These are phyloP conservation scores for Eudemis profundana DNA, from an alignment of 2,888 invertebrate genomes.

Conservation along the genomic window DNA sequence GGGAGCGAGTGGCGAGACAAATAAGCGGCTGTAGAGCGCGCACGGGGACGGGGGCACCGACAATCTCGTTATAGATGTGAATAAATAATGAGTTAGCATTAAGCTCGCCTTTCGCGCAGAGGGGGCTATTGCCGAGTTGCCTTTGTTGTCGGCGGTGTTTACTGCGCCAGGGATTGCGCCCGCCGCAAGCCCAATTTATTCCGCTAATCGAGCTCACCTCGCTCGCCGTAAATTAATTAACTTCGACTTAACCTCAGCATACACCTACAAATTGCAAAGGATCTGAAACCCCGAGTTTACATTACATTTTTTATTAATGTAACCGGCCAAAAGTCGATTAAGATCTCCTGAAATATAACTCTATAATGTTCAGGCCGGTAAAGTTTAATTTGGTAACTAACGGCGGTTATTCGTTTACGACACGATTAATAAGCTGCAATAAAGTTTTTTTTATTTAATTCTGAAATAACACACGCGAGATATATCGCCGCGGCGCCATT, in stretches of 20 bases:
- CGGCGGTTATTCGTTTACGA: slow-evolving; percentile 11
- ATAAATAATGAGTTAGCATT: slow-evolving; percentile 83
- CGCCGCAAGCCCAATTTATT: slow-evolving; percentile 55
- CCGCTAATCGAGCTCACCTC: slow-evolving; percentile 53
- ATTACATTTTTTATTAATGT: slow-evolving; percentile 29
- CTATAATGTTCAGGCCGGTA: slow-evolving; percentile 14
- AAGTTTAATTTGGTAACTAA: slow-evolving; percentile 17
- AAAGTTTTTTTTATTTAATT: slow-evolving; percentile 26
- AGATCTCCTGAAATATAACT: slow-evolving; percentile 20
- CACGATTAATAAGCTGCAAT: slow-evolving; percentile 20
- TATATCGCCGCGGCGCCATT: slow-evolving; percentile 19
- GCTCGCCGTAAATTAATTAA: slow-evolving; percentile 76
- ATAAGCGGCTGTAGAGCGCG: slow-evolving; percentile 58
- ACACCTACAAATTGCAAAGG: slow-evolving; percentile 60
- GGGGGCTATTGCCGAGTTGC: slow-evolving; percentile 65
- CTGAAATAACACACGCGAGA: slow-evolving; percentile 26
- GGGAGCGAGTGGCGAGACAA: slow-evolving; percentile 62
- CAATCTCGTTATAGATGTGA: slow-evolving; percentile 83
- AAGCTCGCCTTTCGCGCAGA: slow-evolving; percentile 69
- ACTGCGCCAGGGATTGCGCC: slow-evolving; percentile 73
- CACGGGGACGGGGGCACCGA: slow-evolving; percentile 69
- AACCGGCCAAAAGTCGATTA: slow-evolving; percentile 16
- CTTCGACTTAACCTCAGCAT: slow-evolving; percentile 69
- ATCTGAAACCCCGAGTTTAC: slow-evolving; percentile 44
- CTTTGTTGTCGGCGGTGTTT: slow-evolving; percentile 79